Percentiles rank a stretch among this genome's conserved stretches.
These are phyloP conservation scores for Dolichopus griseipennis DNA, from an alignment of 2,888 invertebrate species.

Conservation along the genomic window DNA sequence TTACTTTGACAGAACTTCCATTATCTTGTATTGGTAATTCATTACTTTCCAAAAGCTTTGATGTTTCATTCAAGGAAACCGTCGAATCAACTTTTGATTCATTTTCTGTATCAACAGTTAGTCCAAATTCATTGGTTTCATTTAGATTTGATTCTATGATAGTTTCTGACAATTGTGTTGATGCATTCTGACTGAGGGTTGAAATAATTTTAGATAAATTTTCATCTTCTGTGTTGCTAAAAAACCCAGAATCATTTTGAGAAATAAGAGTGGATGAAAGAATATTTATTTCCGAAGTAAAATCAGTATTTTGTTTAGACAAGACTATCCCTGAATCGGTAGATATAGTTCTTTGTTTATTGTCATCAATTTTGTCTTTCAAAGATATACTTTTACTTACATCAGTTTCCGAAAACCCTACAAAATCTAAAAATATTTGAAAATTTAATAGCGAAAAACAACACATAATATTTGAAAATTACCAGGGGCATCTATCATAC, in stretches of 20 bases:
- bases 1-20: background rate
- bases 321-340: conserved; percentile 31
- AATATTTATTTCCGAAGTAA: conserved; percentile 2
- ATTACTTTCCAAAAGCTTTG: no score
- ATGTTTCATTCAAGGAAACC: no score
- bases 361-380: conserved; percentile 8
- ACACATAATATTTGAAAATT: background rate
- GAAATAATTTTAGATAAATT: background rate
- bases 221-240: background rate
- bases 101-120: no score
- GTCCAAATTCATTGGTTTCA: no score
- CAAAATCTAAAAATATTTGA: conserved; percentile 23
- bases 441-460: no score
- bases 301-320: background rate
- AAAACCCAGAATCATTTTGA: background rate
- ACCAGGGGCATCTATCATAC: conserved; percentile 22
- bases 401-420: conserved; percentile 25
- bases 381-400: background rate
- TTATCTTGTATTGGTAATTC: background rate
- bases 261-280: background rate
- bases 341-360: conserved; percentile 25
- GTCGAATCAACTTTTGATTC: no score
- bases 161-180: background rate
- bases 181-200: background rate
- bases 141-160: no score